Evolutionary conservation across 2,888 invertebrate genomes (phyloP).

Genomic region (Orgyia antiqua): DNA sequence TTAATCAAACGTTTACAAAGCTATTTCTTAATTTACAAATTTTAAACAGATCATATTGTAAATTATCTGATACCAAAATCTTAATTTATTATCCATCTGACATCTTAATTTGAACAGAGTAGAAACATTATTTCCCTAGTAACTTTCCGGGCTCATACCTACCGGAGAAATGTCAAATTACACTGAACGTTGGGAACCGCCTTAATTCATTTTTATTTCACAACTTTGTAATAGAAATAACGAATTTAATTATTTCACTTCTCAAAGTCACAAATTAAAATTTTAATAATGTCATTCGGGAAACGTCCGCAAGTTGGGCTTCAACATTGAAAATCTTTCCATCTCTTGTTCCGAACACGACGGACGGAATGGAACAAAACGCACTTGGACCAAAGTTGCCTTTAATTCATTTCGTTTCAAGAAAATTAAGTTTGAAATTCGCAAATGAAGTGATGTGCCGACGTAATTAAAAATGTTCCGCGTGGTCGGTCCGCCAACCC

Average conservation of each 20-base stretch:
- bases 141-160: too few species aligned
- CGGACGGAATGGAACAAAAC: conserved; percentile 15
- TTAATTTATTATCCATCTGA: too few species aligned
- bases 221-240: not conserved
- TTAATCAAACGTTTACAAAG: too few species aligned
- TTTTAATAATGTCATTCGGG: conserved; percentile 7
- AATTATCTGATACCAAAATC: too few species aligned
- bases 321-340: conserved; percentile 11
- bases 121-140: too few species aligned
- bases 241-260: conserved; percentile 3
- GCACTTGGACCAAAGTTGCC: conserved; percentile 11
- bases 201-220: too few species aligned
- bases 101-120: too few species aligned
- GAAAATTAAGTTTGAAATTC: conserved; percentile 35
- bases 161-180: too few species aligned
- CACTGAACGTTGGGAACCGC: too few species aligned
- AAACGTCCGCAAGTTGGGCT: conserved; percentile 13
- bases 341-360: conserved; percentile 6
- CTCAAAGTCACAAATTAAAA: conserved; percentile 3
- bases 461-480: conserved; percentile 59
- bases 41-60: too few species aligned
- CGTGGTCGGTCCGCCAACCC: conserved; percentile 16
- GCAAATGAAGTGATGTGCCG: conserved; percentile 58
- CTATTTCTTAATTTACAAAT: too few species aligned
- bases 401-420: conserved; percentile 19